phyloP scores from a whole-genome alignment of 2,888 invertebrate genomes.

The Agrochola litura region DNA sequence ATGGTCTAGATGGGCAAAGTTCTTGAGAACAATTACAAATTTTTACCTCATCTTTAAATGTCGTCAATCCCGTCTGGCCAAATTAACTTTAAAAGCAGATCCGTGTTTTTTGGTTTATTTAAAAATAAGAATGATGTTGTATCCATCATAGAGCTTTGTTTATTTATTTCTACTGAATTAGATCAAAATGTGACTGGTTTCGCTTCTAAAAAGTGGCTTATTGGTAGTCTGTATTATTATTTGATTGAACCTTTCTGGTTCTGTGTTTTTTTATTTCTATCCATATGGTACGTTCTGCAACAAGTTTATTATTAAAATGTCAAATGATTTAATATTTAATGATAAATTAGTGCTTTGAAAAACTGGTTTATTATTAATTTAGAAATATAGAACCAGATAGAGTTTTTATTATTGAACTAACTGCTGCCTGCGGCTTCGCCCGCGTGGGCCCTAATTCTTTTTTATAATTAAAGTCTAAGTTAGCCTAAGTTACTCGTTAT shows the following conservation, averaged over 20 bases:
- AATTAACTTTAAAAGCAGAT: not conserved
- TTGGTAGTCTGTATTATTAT: conserved; percentile 12
- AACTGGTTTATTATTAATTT: no score
- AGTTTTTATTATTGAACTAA: not conserved
- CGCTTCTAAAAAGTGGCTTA: not conserved
- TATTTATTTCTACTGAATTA: not conserved
- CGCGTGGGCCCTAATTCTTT: no score
- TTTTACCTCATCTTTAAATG: not conserved
- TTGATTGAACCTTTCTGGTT: not conserved
- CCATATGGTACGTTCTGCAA: not conserved
- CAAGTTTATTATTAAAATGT: not conserved
- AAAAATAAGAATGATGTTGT: conserved; percentile 15
- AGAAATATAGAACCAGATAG: not conserved
- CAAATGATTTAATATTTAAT: not conserved
- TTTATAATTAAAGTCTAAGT: no score
- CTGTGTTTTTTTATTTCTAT: not conserved
- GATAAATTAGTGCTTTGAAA: not conserved
- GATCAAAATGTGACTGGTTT: conserved; percentile 19
- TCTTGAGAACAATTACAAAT: not conserved
- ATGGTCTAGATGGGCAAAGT: not conserved
- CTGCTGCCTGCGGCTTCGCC: no score
- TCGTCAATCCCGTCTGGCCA: not conserved
- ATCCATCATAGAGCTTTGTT: not conserved
- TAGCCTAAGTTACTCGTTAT: no score
- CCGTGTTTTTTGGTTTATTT: not conserved